Percentiles rank a stretch among this genome's conserved stretches.
phyloP scores from a whole-genome alignment of 2,113 vertebrate species.

The Nyctereutes procyonoides region DNA sequence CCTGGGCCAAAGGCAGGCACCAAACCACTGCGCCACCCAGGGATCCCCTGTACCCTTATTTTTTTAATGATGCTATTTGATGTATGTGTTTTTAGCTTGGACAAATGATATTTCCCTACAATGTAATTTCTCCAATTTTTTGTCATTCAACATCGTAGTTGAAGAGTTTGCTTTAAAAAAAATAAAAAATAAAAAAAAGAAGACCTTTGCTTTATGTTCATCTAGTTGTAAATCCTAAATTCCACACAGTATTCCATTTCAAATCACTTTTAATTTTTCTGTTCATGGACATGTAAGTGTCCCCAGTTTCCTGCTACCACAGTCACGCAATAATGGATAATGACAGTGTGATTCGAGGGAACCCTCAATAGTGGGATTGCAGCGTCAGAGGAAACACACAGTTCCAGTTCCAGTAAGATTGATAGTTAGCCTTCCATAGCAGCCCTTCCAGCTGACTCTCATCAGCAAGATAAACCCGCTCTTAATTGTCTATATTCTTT shows the following conservation, averaged over 20 bases:
- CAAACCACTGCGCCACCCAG: too few relatives aligned
- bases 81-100: not conserved
- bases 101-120: not conserved
- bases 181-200: not conserved
- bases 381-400: not conserved
- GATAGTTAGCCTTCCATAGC: not conserved
- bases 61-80: not conserved
- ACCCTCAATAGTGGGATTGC: not conserved
- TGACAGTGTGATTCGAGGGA: not conserved
- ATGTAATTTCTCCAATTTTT: not conserved
- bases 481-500: not conserved
- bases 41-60: not conserved
- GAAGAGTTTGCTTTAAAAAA: not conserved
- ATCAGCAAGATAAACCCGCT: not conserved
- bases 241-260: not conserved
- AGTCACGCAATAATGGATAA: not conserved
- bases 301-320: not conserved
- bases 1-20: too few relatives aligned
- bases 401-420: not conserved
- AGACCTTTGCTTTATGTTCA: not conserved
- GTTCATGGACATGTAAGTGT: not conserved
- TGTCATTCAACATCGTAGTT: not conserved
- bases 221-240: not conserved
- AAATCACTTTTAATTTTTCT: not conserved
- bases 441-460: not conserved